These are phyloP conservation scores for Pterostichus niger DNA, from an alignment of 2,888 invertebrate genomes.

Conservation along the genomic window DNA sequence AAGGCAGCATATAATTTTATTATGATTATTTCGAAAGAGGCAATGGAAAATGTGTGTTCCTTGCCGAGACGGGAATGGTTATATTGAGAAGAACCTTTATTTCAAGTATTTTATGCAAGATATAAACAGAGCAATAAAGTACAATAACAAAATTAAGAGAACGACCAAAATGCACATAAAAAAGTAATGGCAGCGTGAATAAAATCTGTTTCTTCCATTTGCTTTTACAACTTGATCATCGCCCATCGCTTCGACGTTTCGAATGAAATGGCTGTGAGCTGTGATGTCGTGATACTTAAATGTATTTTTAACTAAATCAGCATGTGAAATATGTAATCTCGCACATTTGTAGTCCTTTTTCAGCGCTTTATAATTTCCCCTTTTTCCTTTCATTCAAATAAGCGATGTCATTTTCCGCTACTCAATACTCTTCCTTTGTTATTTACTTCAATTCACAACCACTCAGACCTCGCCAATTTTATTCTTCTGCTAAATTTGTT, in stretches of 20 bases:
- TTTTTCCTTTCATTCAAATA: background rate
- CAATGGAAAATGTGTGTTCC: too few species aligned
- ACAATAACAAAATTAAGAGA: slow-evolving; percentile 40
- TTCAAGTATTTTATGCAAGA: slow-evolving; percentile 39
- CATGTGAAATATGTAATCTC: slow-evolving; percentile 17
- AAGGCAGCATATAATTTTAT: too few species aligned
- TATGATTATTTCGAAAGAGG: too few species aligned
- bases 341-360: background rate
- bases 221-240: slow-evolving; percentile 39
- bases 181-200: slow-evolving; percentile 35
- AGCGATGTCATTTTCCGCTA: background rate
- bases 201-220: slow-evolving; percentile 46
- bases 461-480: slow-evolving; percentile 20
- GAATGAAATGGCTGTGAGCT: background rate
- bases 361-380: background rate
- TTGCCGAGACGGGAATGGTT: too few species aligned
- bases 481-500: slow-evolving; percentile 23
- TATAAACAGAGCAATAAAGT: slow-evolving; percentile 36
- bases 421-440: background rate
- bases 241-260: slow-evolving; percentile 4
- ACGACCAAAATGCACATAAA: slow-evolving; percentile 15
- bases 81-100: background rate
- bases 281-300: slow-evolving; percentile 12
- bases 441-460: slow-evolving; percentile 14
- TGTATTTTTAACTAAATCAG: slow-evolving; percentile 16